phyloP scores from a whole-genome alignment of 2,113 vertebrate species.

The Halcyon senegalensis region DNA sequence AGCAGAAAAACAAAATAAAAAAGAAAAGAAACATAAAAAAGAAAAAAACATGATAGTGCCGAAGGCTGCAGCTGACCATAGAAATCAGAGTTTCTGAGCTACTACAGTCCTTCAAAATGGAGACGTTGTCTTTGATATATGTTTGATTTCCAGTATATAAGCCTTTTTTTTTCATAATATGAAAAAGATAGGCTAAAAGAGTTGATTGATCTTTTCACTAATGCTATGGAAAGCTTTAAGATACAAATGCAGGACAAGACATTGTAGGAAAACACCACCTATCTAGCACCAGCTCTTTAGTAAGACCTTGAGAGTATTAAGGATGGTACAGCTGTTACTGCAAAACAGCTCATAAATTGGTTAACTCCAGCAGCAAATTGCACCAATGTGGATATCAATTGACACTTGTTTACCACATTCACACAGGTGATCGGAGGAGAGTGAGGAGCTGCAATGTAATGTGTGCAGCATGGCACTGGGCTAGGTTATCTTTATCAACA shows the following conservation, averaged over 20 bases:
- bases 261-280: not conserved
- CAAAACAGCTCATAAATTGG: not conserved
- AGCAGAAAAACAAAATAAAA: not conserved
- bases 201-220: not conserved
- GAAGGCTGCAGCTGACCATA: not conserved
- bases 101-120: not conserved
- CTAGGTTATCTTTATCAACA: not conserved
- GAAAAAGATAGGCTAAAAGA: not conserved
- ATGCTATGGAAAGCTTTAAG: not conserved
- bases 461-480: not conserved
- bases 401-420: constrained; percentile 41
- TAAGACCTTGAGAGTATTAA: not conserved
- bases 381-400: not conserved
- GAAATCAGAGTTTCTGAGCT: not conserved
- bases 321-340: not conserved
- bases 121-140: not conserved
- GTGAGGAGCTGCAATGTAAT: not conserved
- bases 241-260: not conserved
- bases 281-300: not conserved
- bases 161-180: not conserved
- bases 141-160: not conserved
- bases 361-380: constrained; percentile 10
- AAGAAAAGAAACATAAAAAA: not conserved
- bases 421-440: constrained; percentile 36
- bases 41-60: not conserved